These are phyloP conservation scores for Callospermophilus lateralis DNA, from an alignment of 2,113 vertebrate species.

Conservation along the genomic window DNA sequence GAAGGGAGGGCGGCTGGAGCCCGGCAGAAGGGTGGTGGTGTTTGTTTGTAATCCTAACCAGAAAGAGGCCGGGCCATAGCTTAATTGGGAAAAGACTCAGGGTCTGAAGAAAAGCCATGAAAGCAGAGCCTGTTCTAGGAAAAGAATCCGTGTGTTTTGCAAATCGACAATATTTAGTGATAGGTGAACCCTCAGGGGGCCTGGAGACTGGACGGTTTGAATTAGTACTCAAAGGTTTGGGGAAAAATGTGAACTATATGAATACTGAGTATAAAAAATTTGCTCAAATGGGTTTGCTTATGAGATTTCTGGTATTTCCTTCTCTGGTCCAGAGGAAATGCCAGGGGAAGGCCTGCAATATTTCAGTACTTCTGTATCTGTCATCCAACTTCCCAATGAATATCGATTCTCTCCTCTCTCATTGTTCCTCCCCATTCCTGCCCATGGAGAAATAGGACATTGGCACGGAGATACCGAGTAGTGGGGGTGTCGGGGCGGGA, in stretches of 20 bases:
- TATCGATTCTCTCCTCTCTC: conserved; percentile 31
- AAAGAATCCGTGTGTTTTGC: conserved; percentile 80
- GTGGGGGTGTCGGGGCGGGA: background rate
- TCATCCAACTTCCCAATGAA: conserved; percentile 60
- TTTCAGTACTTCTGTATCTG: conserved; percentile 74
- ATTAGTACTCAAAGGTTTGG: conserved; percentile 75
- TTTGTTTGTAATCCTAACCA: conserved; percentile 83
- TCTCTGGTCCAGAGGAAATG: conserved; percentile 79
- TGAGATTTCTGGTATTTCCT: conserved; percentile 83
- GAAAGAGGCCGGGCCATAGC: conserved; percentile 64
- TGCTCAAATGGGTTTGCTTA: conserved; percentile 73
- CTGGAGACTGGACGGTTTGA: conserved; percentile 73
- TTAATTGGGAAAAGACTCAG: conserved; percentile 83
- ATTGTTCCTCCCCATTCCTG: background rate
- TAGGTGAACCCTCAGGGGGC: conserved; percentile 75
- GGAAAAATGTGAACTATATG: conserved; percentile 74
- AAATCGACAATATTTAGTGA: conserved; percentile 79
- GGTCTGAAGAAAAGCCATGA: conserved; percentile 73
- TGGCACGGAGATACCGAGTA: background rate
- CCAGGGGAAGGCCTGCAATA: conserved; percentile 63
- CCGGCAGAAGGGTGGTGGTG: conserved; percentile 39
- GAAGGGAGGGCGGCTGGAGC: conserved; percentile 56
- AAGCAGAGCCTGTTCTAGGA: conserved; percentile 69
- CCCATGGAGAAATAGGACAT: background rate
- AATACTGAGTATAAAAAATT: conserved; percentile 60